Conservation (phyloP, 2,888 invertebrate species). For the Drosophila greeni region DNA sequence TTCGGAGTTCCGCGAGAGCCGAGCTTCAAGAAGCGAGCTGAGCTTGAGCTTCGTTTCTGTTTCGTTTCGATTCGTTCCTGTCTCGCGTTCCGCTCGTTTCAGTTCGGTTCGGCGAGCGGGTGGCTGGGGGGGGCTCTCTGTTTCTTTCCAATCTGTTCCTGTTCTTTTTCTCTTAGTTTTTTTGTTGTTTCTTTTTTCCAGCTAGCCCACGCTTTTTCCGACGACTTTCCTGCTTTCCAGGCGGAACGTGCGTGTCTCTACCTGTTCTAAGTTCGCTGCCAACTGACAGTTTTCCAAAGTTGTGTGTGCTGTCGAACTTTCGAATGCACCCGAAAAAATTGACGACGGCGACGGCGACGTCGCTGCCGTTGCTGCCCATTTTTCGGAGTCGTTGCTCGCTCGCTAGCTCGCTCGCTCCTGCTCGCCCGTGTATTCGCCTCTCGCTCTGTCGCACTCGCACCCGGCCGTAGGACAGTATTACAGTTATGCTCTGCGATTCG, state of each 20-base stretch:
- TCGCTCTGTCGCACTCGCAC: conserved; percentile 4
- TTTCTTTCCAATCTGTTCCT: conserved; percentile 31
- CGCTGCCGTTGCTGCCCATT: conserved; percentile 17
- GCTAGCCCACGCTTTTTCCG: conserved; percentile 6
- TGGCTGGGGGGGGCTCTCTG: neutral
- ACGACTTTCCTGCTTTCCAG: conserved; percentile 36
- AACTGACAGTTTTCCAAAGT: conserved; percentile 80
- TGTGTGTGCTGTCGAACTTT: conserved; percentile 76
- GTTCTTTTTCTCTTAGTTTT: neutral
- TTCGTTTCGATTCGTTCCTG: conserved; percentile 7
- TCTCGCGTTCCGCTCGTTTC: conserved; percentile 1
- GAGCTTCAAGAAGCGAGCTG: conserved; percentile 4
- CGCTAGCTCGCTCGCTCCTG: neutral
- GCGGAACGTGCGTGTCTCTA: conserved; percentile 79
- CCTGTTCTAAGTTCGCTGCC: conserved; percentile 80
- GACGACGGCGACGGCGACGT: conserved; percentile 69
- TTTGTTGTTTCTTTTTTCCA: neutral
- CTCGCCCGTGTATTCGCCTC: no score
- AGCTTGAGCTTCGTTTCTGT: conserved; percentile 5
- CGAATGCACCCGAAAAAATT: conserved; percentile 75
- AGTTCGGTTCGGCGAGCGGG: neutral
- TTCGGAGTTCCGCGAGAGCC: conserved; percentile 10
- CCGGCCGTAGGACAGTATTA: conserved; percentile 16
- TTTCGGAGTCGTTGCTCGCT: conserved; percentile 9
- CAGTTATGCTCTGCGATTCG: conserved; percentile 32